Conservation (phyloP, 2,113 vertebrate species). For the Pachycephala philippinensis region DNA sequence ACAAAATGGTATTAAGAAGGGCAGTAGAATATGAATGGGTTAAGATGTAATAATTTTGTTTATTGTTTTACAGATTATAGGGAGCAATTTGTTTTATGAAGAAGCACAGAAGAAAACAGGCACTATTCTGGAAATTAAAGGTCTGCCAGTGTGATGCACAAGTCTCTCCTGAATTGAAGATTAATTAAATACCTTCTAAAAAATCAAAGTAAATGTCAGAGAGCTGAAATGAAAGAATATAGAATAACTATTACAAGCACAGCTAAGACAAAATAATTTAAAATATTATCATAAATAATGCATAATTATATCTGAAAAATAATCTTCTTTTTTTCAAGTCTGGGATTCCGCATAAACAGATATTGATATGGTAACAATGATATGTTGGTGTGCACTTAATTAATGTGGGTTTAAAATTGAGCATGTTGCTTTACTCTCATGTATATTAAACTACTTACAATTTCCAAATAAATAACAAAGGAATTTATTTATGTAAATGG, state of each 20-base stretch:
- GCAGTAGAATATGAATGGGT: background rate
- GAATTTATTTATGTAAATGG: background rate
- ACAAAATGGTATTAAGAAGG: background rate
- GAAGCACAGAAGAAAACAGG: background rate
- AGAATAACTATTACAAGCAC: background rate
- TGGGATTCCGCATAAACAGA: background rate
- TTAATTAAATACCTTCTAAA: slow-evolving; percentile 1
- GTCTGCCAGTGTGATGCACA: background rate
- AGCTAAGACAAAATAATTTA: background rate
- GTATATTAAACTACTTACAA: background rate
- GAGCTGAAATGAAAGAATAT: slow-evolving; percentile 10
- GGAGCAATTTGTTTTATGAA: slow-evolving; percentile 33
- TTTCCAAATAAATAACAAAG: background rate
- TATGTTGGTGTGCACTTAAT: background rate
- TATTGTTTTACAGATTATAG: slow-evolving; percentile 30
- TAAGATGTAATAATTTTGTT: slow-evolving; percentile 23
- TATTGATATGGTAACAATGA: background rate
- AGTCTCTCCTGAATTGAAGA: slow-evolving; percentile 1
- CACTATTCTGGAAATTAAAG: slow-evolving; percentile 31
- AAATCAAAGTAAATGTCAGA: slow-evolving; percentile 27
- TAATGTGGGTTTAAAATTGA: background rate
- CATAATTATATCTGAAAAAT: background rate
- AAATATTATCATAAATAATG: background rate
- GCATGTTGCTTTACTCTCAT: background rate
- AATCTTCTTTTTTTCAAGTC: background rate